Conservation (phyloP, 2,888 invertebrate genomes). For the Ennomos erosarius region DNA sequence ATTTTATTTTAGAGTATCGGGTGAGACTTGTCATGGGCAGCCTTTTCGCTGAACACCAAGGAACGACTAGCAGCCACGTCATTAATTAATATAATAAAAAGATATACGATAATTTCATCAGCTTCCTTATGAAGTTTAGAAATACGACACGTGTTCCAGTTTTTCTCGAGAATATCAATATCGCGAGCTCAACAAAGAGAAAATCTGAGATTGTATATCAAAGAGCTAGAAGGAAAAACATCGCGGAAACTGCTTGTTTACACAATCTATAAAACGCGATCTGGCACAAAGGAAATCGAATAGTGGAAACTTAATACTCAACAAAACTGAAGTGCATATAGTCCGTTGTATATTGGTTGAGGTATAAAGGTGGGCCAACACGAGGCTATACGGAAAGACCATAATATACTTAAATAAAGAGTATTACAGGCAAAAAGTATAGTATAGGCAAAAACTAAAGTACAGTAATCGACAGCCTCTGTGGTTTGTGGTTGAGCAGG, state of each 20-base stretch:
- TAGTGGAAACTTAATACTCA: constrained; percentile 50
- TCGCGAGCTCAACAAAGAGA: constrained; percentile 45
- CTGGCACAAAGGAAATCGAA: constrained; percentile 55
- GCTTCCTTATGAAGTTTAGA: constrained; percentile 21
- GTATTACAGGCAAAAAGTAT: too few relatives aligned
- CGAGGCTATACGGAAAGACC: too few relatives aligned
- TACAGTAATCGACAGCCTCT: too few relatives aligned
- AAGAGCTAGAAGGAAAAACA: constrained; percentile 40
- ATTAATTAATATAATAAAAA: too few relatives aligned
- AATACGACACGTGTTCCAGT: constrained; percentile 21
- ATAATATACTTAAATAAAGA: too few relatives aligned
- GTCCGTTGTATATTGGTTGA: background rate
- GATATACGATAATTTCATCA: too few relatives aligned
- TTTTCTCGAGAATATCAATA: constrained; percentile 46
- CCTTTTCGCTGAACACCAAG: too few relatives aligned
- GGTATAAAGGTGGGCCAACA: background rate
- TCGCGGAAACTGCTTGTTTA: constrained; percentile 52
- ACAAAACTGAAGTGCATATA: constrained; percentile 15
- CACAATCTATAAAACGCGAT: constrained; percentile 50
- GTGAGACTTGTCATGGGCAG: too few relatives aligned
- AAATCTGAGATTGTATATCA: constrained; percentile 46
- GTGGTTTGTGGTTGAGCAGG: too few relatives aligned
- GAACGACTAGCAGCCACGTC: too few relatives aligned
- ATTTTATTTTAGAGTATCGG: too few relatives aligned
- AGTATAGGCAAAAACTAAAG: too few relatives aligned